Evolutionary conservation across 2,888 invertebrate genomes (phyloP).

Genomic region (Diaperis boleti): DNA sequence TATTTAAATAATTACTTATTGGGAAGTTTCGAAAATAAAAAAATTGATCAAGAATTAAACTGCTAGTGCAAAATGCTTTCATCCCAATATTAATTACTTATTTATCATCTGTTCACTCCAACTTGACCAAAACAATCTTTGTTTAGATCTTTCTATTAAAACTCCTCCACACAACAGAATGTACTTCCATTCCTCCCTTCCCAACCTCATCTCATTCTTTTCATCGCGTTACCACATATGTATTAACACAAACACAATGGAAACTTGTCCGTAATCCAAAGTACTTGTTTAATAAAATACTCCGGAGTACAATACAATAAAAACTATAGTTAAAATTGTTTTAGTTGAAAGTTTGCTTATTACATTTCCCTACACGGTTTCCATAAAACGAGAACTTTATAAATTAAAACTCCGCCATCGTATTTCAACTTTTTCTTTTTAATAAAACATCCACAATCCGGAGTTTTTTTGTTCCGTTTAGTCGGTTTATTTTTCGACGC

Average conservation of each 20-base stretch:
- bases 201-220: background rate
- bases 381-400: conserved; percentile 52
- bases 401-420: conserved; percentile 49
- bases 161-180: too few species aligned
- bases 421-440: conserved; percentile 17
- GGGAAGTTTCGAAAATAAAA: too few species aligned
- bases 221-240: conserved; percentile 9
- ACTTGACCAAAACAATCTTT: too few species aligned
- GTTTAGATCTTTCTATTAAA: too few species aligned
- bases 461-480: background rate
- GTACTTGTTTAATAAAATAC: conserved; percentile 52
- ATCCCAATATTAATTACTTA: too few species aligned
- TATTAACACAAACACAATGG: conserved; percentile 25
- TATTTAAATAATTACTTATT: too few species aligned
- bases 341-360: conserved; percentile 53
- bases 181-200: background rate
- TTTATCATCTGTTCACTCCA: too few species aligned
- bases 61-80: too few species aligned
- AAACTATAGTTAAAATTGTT: conserved; percentile 55
- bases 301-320: conserved; percentile 55
- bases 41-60: too few species aligned
- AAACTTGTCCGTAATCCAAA: conserved; percentile 43
- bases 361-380: conserved; percentile 53
- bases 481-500: conserved; percentile 3
- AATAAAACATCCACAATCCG: background rate